Percentiles rank a stretch among this genome's conserved stretches.
Evolutionary conservation across 37 sponge, comb jelly and placozoan genomes (phyloP).

Genomic region (Chondrosia reniformis): DNA sequence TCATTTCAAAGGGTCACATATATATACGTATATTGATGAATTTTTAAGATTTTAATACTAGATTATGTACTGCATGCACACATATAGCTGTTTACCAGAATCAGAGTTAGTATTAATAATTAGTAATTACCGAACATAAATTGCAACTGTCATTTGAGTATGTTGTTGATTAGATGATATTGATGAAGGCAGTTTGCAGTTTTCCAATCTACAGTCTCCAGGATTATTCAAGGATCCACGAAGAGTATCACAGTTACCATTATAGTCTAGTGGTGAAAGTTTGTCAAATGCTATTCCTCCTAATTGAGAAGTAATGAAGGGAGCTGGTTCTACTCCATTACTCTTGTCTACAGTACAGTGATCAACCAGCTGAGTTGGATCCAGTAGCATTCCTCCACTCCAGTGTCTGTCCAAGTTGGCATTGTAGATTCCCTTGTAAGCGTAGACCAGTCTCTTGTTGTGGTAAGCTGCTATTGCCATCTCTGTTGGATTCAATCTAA

Average conservation of each 20-base stretch:
- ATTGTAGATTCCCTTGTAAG: constrained; percentile 18
- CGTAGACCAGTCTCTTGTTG: constrained; percentile 15
- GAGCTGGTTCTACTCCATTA: background rate
- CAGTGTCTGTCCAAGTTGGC: background rate
- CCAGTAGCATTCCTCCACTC: constrained; percentile 14
- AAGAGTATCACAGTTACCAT: background rate
- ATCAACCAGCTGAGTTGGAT: constrained; percentile 2
- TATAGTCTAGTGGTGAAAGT: background rate
- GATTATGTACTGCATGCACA: too few relatives aligned
- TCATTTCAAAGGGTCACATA: too few relatives aligned
- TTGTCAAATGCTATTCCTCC: constrained; percentile 17
- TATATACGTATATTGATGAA: too few relatives aligned
- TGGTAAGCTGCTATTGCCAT: constrained; percentile 23
- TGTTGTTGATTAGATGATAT: too few relatives aligned
- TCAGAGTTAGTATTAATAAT: too few relatives aligned
- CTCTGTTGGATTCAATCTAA: constrained; percentile 14
- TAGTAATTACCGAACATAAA: constrained; percentile 15
- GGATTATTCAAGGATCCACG: background rate
- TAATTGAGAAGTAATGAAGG: background rate
- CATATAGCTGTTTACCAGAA: too few relatives aligned
- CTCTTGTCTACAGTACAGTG: background rate
- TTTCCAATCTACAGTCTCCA: background rate
- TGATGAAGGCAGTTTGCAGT: background rate
- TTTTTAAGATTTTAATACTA: too few relatives aligned
- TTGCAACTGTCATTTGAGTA: constrained; percentile 16